phyloP scores from a whole-genome alignment of 2,797 vertebrate genomes.

The Microtus obscurus region DNA sequence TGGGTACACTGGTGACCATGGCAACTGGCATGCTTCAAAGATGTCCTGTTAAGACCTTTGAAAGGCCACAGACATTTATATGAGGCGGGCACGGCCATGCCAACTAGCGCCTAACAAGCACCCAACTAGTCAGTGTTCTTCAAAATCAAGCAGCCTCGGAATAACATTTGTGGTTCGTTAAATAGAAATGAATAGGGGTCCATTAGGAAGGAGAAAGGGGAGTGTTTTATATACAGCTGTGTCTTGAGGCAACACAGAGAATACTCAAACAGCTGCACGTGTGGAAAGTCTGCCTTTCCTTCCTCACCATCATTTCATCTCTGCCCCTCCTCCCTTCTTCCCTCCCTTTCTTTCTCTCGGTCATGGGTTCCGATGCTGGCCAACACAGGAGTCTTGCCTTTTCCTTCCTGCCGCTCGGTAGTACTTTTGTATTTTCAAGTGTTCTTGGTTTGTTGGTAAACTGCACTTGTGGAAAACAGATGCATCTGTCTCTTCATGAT shows the following conservation, averaged over 20 bases:
- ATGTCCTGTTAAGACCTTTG: constrained; percentile 85
- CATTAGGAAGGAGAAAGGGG: constrained; percentile 85
- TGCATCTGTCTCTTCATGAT: constrained; percentile 73
- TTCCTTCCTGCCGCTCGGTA: constrained; percentile 61
- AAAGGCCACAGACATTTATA: constrained; percentile 87
- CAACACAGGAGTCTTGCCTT: constrained; percentile 76
- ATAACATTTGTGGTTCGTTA: constrained; percentile 87
- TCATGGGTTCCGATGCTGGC: constrained; percentile 83
- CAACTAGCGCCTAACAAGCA: constrained; percentile 82
- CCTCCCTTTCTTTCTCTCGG: constrained; percentile 78
- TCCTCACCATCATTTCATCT: constrained; percentile 79
- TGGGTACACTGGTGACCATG: constrained; percentile 85
- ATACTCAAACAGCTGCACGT: constrained; percentile 85
- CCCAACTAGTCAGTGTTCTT: constrained; percentile 70
- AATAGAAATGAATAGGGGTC: constrained; percentile 87
- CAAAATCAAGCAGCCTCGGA: constrained; percentile 79
- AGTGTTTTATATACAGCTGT: constrained; percentile 86
- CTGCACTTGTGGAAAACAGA: constrained; percentile 80
- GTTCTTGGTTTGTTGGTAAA: constrained; percentile 73
- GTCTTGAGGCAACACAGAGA: constrained; percentile 87
- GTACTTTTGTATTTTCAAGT: constrained; percentile 78
- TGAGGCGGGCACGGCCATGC: constrained; percentile 80
- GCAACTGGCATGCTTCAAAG: constrained; percentile 88
- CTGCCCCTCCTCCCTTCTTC: constrained; percentile 73
- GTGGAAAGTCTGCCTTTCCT: constrained; percentile 85